A percentile compares a stretch with the other conserved stretches of the same genome.
These are phyloP conservation scores for Cinara cedri DNA, from an alignment of 2,888 invertebrate genomes.

Conservation along the genomic window DNA sequence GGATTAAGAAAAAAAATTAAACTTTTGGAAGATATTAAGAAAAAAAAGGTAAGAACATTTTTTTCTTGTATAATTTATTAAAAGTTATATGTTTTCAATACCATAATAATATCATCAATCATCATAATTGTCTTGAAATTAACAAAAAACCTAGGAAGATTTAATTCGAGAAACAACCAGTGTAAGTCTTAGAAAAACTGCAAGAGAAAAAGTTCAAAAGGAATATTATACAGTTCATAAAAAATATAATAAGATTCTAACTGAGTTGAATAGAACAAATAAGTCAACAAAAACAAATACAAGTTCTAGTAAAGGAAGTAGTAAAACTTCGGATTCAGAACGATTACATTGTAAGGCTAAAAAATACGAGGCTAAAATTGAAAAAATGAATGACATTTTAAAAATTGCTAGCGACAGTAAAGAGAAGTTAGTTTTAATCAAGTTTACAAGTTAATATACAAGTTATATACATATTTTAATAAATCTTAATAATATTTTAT, in stretches of 20 bases:
- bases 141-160: conserved; percentile 29
- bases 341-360: not conserved
- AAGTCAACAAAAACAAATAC: not conserved
- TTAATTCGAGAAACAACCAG: not conserved
- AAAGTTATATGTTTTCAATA: too few species aligned
- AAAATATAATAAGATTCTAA: conserved; percentile 33
- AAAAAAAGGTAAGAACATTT: conserved; percentile 27
- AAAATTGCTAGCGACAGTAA: conserved; percentile 30
- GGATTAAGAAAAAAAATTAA: conserved; percentile 43
- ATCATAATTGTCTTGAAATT: too few species aligned
- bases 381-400: conserved; percentile 26
- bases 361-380: conserved; percentile 32
- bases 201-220: conserved; percentile 39
- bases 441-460: not conserved
- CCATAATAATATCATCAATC: too few species aligned
- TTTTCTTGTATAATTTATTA: too few species aligned
- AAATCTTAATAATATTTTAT: not conserved
- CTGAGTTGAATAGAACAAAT: too few species aligned
- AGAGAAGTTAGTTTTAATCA: conserved; percentile 42
- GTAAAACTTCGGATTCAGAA: conserved; percentile 1
- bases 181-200: conserved; percentile 18
- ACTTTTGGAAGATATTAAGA: conserved; percentile 46
- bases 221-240: conserved; percentile 34
- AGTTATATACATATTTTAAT: not conserved
- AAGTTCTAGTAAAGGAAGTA: conserved; percentile 4